Evolutionary conservation across 1,140 invertebrate species (phyloP).

Genomic region (Drosophila yakuba): DNA sequence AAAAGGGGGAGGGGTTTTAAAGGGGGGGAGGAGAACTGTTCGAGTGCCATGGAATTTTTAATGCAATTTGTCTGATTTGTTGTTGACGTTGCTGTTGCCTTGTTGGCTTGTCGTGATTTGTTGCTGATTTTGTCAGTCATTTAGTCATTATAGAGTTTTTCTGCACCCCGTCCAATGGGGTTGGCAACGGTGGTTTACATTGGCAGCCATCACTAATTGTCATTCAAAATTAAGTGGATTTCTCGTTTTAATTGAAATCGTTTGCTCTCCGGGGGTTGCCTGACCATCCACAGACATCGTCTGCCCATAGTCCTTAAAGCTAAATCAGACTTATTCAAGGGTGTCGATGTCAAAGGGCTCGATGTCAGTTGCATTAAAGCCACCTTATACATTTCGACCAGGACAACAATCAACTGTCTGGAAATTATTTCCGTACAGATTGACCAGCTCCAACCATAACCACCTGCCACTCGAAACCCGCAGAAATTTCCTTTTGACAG

Average conservation of each 20-base stretch:
- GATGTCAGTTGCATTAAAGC: conserved; percentile 9
- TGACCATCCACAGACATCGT: conserved; percentile 16
- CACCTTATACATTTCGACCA: background rate
- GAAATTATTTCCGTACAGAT: conserved; percentile 69
- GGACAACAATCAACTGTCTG: conserved; percentile 68
- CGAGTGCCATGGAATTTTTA: conserved; percentile 82
- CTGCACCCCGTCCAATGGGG: conserved; percentile 22
- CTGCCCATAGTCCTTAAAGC: conserved; percentile 49
- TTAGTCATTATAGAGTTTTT: conserved; percentile 76
- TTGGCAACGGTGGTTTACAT: conserved; percentile 23
- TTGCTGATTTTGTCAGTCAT: conserved; percentile 82
- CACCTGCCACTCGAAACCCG: conserved; percentile 29
- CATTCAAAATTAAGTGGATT: conserved; percentile 81
- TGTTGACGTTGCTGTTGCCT: conserved; percentile 71
- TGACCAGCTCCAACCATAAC: conserved; percentile 35
- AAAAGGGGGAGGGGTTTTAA: background rate
- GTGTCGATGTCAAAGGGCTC: background rate
- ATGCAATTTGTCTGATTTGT: conserved; percentile 84
- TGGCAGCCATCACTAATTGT: conserved; percentile 71
- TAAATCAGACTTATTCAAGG: conserved; percentile 48
- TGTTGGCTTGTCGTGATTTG: conserved; percentile 79
- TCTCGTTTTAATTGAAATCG: conserved; percentile 78
- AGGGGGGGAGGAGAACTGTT: conserved; percentile 25
- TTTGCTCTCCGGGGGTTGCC: conserved; percentile 28
- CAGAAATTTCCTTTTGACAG: conserved; percentile 36